Evolutionary conservation across 2,888 invertebrate species (phyloP).

Genomic region (Protonemura montana): DNA sequence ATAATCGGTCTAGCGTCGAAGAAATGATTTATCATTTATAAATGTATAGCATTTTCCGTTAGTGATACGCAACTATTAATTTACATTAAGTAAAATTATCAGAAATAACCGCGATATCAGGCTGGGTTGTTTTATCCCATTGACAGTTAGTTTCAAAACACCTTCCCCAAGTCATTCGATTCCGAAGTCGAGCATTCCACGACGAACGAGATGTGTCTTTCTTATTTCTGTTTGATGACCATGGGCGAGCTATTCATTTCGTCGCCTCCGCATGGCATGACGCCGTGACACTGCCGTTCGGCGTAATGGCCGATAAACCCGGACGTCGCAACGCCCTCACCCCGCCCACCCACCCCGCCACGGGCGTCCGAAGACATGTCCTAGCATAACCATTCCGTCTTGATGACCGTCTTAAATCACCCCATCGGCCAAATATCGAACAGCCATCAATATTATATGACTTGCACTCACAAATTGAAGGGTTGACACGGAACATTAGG

Average conservation of each 20-base stretch:
- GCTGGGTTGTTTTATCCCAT: too few species aligned
- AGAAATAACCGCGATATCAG: too few species aligned
- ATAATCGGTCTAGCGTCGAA: too few species aligned
- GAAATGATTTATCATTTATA: too few species aligned
- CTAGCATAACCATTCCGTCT: background rate
- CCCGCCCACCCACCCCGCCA: background rate
- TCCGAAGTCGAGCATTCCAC: too few species aligned
- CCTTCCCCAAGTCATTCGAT: too few species aligned
- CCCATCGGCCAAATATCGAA: background rate
- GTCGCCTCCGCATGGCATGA: background rate
- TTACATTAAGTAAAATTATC: too few species aligned
- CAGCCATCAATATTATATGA: constrained; percentile 7
- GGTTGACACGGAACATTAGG: background rate
- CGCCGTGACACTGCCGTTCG: background rate
- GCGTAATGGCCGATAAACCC: constrained; percentile 24
- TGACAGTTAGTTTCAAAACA: too few species aligned
- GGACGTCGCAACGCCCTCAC: background rate
- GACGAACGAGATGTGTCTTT: background rate
- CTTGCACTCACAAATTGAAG: constrained; percentile 12
- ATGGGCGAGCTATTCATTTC: constrained; percentile 7
- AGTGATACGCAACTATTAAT: too few species aligned
- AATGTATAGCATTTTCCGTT: too few species aligned
- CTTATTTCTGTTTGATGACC: background rate
- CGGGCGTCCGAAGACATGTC: constrained; percentile 3
- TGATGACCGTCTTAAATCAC: constrained; percentile 7